phyloP scores from a whole-genome alignment of 2,113 vertebrate species.

The Sturnira hondurensis region DNA sequence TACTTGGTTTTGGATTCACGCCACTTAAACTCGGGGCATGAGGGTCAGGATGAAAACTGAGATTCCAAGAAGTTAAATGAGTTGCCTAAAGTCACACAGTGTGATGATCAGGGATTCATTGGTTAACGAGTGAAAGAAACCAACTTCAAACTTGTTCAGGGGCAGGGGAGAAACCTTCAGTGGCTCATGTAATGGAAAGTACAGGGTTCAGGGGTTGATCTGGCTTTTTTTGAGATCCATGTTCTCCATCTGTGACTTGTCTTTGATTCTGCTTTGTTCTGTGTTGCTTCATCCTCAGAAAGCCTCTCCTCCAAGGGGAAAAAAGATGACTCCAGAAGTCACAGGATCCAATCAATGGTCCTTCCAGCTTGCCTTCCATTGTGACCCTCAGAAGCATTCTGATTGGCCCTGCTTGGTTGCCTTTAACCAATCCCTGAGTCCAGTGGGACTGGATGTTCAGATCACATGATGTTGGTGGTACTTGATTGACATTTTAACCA shows the following conservation, averaged over 20 bases:
- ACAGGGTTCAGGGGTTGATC: background rate
- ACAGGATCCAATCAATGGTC: background rate
- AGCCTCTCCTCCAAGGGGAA: background rate
- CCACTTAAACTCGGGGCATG: background rate
- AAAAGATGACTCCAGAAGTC: background rate
- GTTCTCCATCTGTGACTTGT: background rate
- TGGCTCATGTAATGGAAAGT: background rate
- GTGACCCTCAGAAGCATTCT: background rate
- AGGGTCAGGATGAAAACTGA: background rate
- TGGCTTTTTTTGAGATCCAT: background rate
- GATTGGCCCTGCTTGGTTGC: background rate
- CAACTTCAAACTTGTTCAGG: background rate
- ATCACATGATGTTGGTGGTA: background rate
- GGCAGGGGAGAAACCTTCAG: rapidly evolving
- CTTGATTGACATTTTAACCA: background rate
- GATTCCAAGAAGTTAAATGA: background rate
- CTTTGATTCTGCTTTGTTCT: background rate
- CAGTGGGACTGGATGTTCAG: background rate
- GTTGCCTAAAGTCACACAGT: background rate
- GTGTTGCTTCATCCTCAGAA: background rate
- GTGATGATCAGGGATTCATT: background rate
- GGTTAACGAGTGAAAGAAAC: background rate
- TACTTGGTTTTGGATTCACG: background rate
- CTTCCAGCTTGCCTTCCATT: background rate
- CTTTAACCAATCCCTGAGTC: background rate